A percentile compares a stretch with the other conserved stretches of the same genome.
Evolutionary conservation across 2,113 vertebrate species (phyloP).

Genomic region (Pangasianodon hypophthalmus): DNA sequence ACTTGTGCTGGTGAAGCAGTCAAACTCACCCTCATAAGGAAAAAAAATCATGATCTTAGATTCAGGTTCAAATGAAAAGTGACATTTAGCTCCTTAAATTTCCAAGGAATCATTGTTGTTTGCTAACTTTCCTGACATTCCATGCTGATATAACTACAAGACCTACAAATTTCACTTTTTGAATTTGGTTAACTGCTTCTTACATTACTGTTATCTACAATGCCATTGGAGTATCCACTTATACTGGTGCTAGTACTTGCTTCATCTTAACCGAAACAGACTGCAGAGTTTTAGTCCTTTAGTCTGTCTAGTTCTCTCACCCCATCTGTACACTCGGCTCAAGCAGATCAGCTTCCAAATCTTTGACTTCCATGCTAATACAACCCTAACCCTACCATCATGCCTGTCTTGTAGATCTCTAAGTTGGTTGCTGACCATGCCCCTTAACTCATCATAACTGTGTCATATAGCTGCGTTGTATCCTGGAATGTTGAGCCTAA

Average conservation of each 20-base stretch:
- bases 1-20: constrained; percentile 25
- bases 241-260: background rate
- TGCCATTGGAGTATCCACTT: background rate
- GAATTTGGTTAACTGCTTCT: background rate
- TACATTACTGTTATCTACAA: background rate
- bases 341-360: background rate
- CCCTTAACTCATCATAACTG: background rate
- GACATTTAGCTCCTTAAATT: background rate
- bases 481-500: background rate
- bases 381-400: background rate
- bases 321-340: background rate
- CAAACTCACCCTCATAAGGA: constrained; percentile 44
- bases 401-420: background rate
- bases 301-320: background rate
- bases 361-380: background rate
- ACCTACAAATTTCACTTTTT: background rate
- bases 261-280: background rate
- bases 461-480: background rate
- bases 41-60: background rate
- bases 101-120: background rate
- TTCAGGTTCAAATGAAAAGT: background rate
- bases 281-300: background rate
- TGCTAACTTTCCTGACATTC: background rate
- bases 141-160: background rate
- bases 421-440: background rate